These are phyloP conservation scores for Campylorhamphus procurvoides DNA, from an alignment of 2,113 vertebrate genomes.

Conservation along the genomic window DNA sequence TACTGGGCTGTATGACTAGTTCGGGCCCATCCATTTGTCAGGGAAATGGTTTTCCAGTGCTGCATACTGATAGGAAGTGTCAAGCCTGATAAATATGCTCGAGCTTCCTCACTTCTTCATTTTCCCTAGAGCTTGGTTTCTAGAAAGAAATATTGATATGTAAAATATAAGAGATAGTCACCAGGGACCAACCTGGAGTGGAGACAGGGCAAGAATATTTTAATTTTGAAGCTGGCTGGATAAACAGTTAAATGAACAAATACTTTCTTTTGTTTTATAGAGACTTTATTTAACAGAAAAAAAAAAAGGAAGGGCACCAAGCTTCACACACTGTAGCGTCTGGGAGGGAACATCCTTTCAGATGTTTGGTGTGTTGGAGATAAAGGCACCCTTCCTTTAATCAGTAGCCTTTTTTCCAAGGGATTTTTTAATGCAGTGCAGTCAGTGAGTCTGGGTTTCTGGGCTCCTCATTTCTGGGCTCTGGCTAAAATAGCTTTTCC, in stretches of 20 bases:
- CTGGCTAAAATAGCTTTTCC: constrained; percentile 45
- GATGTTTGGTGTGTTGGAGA: constrained; percentile 14
- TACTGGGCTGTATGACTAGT: background rate
- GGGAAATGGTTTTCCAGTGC: constrained; percentile 35
- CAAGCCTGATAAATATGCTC: constrained; percentile 2
- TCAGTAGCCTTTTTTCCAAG: constrained; percentile 20
- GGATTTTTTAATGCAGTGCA: background rate
- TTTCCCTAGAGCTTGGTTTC: background rate
- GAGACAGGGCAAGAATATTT: constrained; percentile 6
- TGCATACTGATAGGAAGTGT: background rate
- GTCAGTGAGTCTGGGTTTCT: constrained; percentile 24
- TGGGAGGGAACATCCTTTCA: constrained; percentile 63
- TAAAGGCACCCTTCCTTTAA: constrained; percentile 63
- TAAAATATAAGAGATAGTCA: background rate
- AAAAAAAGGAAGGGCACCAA: background rate
- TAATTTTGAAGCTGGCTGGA: background rate
- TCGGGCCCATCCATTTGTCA: constrained; percentile 1
- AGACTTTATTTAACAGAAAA: background rate
- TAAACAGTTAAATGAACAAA: background rate
- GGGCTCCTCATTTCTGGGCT: constrained; percentile 20
- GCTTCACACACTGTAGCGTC: background rate
- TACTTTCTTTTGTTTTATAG: constrained; percentile 12
- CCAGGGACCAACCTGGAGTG: background rate
- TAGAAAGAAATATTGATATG: constrained; percentile 17
- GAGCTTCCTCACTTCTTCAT: background rate